A percentile compares a stretch with the other conserved stretches of the same genome.
Evolutionary conservation across 2,888 invertebrate species (phyloP).

Genomic region (Oxytorus armatus): DNA sequence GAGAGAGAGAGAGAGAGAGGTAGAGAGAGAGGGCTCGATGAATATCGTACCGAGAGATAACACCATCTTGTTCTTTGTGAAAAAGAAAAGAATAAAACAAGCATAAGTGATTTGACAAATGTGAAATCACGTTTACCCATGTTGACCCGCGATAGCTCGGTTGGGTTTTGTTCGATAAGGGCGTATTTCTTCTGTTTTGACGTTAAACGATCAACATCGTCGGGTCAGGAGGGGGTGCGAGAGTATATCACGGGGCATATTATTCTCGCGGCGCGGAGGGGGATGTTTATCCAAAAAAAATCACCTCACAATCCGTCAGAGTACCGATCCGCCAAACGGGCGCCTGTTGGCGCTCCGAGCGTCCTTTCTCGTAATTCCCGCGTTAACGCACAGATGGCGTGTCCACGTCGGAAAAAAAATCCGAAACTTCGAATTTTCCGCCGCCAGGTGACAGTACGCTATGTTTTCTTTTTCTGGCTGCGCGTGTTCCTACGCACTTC

Average conservation of each 20-base stretch:
- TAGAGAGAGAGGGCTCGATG: background rate
- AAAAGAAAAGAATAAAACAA: constrained; percentile 25
- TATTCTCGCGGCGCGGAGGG: too few species aligned
- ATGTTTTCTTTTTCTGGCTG: background rate
- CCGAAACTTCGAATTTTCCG: background rate
- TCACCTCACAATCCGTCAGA: constrained; percentile 54
- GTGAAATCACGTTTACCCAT: constrained; percentile 17
- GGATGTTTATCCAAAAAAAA: constrained; percentile 64
- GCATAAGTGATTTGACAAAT: constrained; percentile 6
- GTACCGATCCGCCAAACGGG: constrained; percentile 69
- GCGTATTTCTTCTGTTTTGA: constrained; percentile 76
- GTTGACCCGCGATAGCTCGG: constrained; percentile 8
- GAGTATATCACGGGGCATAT: too few species aligned
- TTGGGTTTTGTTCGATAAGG: constrained; percentile 66
- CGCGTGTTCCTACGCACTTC: constrained; percentile 13
- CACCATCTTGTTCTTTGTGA: constrained; percentile 28
- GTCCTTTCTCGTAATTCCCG: constrained; percentile 26
- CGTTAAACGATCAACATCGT: constrained; percentile 69
- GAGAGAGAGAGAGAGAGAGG: constrained; percentile 8
- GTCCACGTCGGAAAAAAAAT: background rate
- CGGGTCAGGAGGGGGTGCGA: constrained; percentile 64
- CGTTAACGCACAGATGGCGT: constrained; percentile 58
- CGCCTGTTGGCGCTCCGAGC: constrained; percentile 68
- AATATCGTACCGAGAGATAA: constrained; percentile 2
- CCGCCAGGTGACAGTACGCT: constrained; percentile 62